A percentile compares a stretch with the other conserved stretches of the same genome.
phyloP scores from a whole-genome alignment of 2,113 vertebrate genomes.

The Sialia sialis region DNA sequence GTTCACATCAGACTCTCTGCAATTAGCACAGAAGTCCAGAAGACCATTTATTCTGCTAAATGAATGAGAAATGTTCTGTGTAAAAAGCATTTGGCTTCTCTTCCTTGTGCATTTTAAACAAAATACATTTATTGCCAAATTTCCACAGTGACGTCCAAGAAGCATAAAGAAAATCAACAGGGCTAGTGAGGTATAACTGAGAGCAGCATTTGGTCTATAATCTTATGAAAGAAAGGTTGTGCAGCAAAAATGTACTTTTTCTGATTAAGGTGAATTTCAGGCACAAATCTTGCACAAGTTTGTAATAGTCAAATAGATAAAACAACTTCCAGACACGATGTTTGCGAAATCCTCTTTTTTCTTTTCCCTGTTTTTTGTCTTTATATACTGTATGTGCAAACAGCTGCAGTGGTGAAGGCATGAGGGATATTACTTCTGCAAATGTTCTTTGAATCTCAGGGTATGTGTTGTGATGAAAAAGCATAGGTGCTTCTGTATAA shows the following conservation, averaged over 20 bases:
- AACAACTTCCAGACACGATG: background rate
- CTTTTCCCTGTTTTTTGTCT: background rate
- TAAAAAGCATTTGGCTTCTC: background rate
- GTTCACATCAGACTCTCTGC: background rate
- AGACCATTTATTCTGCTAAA: background rate
- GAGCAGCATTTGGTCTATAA: background rate
- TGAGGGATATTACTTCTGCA: background rate
- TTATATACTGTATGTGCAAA: background rate
- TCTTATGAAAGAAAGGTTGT: background rate
- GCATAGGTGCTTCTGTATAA: background rate
- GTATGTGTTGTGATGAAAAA: background rate
- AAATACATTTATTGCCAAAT: background rate
- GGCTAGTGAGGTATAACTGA: background rate
- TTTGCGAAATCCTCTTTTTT: background rate
- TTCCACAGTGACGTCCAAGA: background rate
- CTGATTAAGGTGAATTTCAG: background rate
- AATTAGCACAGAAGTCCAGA: background rate
- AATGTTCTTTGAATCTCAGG: background rate
- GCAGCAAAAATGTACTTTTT: background rate
- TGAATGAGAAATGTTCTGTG: background rate
- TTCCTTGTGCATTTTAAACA: background rate
- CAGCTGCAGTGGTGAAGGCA: background rate
- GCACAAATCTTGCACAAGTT: background rate
- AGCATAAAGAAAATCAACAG: background rate
- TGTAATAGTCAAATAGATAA: background rate